A percentile compares a stretch with the other conserved stretches of the same genome.
Conservation (phyloP, 2,113 vertebrate genomes). For the Carassius carassius region DNA sequence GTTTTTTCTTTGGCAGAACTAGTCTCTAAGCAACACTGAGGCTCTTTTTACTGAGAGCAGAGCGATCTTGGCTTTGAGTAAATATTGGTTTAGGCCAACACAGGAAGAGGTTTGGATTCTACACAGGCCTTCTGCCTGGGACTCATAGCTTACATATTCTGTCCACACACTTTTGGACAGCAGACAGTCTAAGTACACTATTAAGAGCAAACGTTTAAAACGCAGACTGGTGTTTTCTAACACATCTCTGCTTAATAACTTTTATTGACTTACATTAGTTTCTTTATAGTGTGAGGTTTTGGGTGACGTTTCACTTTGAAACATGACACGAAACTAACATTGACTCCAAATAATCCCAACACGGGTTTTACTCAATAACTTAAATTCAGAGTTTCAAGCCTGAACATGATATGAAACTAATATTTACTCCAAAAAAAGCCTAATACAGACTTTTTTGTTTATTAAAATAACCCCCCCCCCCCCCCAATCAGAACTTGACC, state of each 20-base stretch:
- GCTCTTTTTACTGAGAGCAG: conserved; percentile 49
- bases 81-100: conserved; percentile 64
- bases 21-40: conserved; percentile 59
- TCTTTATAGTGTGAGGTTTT: not conserved
- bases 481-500: not conserved
- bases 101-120: conserved; percentile 55
- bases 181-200: conserved; percentile 16
- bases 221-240: not conserved
- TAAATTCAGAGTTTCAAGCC: not conserved
- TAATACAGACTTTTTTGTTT: not conserved
- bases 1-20: conserved; percentile 35
- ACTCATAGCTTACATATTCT: conserved; percentile 37
- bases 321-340: not conserved
- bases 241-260: not conserved
- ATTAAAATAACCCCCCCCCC: not conserved
- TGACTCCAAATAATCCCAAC: not conserved
- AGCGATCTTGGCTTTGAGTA: conserved; percentile 55
- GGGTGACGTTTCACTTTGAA: not conserved
- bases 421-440: not conserved
- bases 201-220: conserved; percentile 21
- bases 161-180: conserved; percentile 38
- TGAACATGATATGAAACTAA: not conserved
- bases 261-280: not conserved
- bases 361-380: not conserved
- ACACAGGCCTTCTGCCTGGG: conserved; percentile 39